A percentile compares a stretch with the other conserved stretches of the same genome.
Conservation (phyloP, 2,797 vertebrate genomes). For the Novumbra hubbsi region DNA sequence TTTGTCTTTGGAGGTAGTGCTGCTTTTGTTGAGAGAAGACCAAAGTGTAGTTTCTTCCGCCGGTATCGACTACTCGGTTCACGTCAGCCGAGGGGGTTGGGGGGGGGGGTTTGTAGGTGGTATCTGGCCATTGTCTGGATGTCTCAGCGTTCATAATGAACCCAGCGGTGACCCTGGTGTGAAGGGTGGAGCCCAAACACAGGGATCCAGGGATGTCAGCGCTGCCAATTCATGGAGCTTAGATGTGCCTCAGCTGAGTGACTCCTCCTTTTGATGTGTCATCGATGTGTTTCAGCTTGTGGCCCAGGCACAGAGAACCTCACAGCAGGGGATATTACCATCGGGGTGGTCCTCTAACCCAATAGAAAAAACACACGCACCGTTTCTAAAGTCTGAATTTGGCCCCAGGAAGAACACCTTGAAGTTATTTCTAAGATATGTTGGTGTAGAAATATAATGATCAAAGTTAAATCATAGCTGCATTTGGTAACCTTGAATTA, state of each 20-base stretch:
- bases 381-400: conserved; percentile 15
- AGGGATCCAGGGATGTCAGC: neutral
- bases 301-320: conserved; percentile 16
- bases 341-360: conserved; percentile 32
- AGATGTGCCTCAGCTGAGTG: conserved; percentile 9
- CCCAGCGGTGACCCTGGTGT: conserved; percentile 22
- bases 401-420: neutral
- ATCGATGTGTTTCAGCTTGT: conserved; percentile 7
- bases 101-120: too few species aligned
- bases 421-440: neutral
- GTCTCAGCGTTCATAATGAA: conserved; percentile 32
- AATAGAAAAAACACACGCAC: conserved; percentile 2
- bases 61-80: neutral
- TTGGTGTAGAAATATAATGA: neutral
- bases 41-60: neutral
- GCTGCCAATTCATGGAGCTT: conserved; percentile 1
- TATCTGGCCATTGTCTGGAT: conserved; percentile 34
- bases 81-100: too few species aligned
- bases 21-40: neutral
- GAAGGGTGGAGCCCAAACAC: conserved; percentile 6
- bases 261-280: conserved; percentile 33
- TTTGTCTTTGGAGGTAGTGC: neutral
- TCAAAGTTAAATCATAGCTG: neutral
- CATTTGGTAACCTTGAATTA: neutral
- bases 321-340: conserved; percentile 30